A percentile compares a stretch with the other conserved stretches of the same genome.
Evolutionary conservation across 37 sponge, comb jelly and placozoan species (phyloP).

Genomic region (Axinella damicornis): DNA sequence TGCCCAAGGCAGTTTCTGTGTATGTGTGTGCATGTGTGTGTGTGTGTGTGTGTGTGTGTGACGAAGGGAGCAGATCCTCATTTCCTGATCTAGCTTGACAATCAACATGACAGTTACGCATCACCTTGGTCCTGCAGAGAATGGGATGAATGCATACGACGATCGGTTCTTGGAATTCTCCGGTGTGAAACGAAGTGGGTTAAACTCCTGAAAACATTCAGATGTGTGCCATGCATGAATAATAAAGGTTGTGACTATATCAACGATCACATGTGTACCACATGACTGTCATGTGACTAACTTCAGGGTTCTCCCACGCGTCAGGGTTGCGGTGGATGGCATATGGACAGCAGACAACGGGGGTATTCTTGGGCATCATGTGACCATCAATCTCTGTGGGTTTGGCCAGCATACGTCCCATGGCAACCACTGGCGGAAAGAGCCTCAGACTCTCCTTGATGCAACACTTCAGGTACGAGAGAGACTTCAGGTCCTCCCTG

Average conservation of each 20-base stretch:
- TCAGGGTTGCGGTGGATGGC: slow-evolving; percentile 79
- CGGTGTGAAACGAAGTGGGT: slow-evolving; percentile 85
- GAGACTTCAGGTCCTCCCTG: slow-evolving; percentile 75
- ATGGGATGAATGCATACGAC: slow-evolving; percentile 84
- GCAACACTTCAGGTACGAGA: slow-evolving; percentile 76
- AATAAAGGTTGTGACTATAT: too few relatives aligned
- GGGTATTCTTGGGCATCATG: slow-evolving; percentile 69
- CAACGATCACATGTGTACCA: too few relatives aligned
- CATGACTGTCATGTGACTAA: slow-evolving; percentile 11
- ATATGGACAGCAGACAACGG: slow-evolving; percentile 37
- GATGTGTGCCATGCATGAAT: too few relatives aligned
- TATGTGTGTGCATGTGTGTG: too few relatives aligned
- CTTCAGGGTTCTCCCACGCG: slow-evolving; percentile 89
- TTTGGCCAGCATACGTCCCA: slow-evolving; percentile 60
- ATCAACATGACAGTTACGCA: too few relatives aligned
- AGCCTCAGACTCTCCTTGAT: slow-evolving; percentile 91
- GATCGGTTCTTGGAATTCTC: slow-evolving; percentile 72
- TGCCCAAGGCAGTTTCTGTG: slow-evolving; percentile 87
- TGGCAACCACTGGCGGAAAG: slow-evolving; percentile 77
- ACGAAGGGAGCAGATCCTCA: too few relatives aligned
- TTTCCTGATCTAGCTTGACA: too few relatives aligned
- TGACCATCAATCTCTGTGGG: slow-evolving; percentile 61
- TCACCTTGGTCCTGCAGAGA: slow-evolving; percentile 93
- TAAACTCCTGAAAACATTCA: slow-evolving; percentile 67
- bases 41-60: too few relatives aligned